Evolutionary conservation across 2,113 vertebrate genomes (phyloP).

Genomic region (Lanius ludovicianus): DNA sequence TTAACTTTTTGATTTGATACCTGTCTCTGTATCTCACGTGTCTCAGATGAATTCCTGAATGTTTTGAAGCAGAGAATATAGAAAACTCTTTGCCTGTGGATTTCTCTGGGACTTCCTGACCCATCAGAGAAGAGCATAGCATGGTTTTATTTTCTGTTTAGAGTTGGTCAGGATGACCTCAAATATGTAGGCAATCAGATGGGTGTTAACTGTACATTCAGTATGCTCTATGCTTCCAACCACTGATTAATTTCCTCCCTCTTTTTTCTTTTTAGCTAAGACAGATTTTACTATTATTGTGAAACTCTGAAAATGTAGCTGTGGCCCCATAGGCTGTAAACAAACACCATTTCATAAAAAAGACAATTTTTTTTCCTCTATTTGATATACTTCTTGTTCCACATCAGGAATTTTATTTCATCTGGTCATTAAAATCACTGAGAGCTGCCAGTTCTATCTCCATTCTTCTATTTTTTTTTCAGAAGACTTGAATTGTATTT

Average conservation of each 20-base stretch:
- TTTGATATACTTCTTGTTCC: background rate
- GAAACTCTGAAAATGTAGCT: background rate
- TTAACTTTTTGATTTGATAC: background rate
- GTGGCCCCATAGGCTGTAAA: background rate
- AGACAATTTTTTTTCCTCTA: too few species aligned
- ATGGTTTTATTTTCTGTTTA: background rate
- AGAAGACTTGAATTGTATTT: background rate
- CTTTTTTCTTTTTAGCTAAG: background rate
- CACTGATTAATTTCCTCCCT: background rate
- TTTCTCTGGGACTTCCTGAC: background rate
- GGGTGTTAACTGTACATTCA: background rate
- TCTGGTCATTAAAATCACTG: background rate
- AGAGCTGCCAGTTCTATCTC: background rate
- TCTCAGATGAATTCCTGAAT: background rate
- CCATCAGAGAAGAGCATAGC: background rate
- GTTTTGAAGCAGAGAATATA: background rate
- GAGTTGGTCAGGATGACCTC: background rate
- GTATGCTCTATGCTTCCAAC: background rate
- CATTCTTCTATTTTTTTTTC: background rate
- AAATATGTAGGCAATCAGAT: background rate
- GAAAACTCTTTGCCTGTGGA: background rate
- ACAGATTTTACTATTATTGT: background rate
- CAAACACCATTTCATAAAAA: background rate
- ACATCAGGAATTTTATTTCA: background rate
- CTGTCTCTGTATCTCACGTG: background rate